A percentile compares a stretch with the other conserved stretches of the same genome.
These are phyloP conservation scores for Zaprionus kolodkinae DNA, from an alignment of 1,140 invertebrate genomes.

Conservation along the genomic window DNA sequence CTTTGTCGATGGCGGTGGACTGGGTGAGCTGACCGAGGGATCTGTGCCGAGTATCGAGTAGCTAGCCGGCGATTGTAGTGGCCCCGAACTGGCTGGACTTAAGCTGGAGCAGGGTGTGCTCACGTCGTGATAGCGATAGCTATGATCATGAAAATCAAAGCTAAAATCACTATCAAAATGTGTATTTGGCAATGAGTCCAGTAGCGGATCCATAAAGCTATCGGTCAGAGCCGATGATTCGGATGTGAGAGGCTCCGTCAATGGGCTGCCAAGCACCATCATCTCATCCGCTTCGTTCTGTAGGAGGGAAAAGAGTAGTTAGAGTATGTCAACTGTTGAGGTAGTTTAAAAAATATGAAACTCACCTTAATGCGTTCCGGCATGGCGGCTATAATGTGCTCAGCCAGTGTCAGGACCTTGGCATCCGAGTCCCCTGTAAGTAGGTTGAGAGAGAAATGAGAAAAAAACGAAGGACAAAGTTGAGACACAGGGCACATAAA, in stretches of 20 bases:
- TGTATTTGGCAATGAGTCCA: constrained; percentile 87
- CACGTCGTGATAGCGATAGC: constrained; percentile 91
- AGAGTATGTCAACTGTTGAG: not conserved
- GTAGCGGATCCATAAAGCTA: constrained; percentile 88
- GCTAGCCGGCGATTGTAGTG: constrained; percentile 82
- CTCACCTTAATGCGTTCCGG: constrained; percentile 96
- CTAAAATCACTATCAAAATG: constrained; percentile 88
- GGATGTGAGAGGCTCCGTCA: constrained; percentile 77
- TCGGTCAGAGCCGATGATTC: constrained; percentile 85
- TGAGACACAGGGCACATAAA: constrained; percentile 44
- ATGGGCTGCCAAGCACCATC: constrained; percentile 85
- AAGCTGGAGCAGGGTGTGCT: constrained; percentile 91
- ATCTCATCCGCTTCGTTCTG: constrained; percentile 84
- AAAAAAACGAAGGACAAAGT: not conserved
- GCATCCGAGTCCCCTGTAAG: constrained; percentile 95
- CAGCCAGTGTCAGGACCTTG: constrained; percentile 96
- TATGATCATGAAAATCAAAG: constrained; percentile 92
- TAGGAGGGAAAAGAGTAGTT: not conserved
- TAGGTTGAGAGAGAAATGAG: constrained; percentile 18
- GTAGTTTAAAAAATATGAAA: not conserved
- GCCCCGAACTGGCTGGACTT: constrained; percentile 87
- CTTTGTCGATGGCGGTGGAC: constrained; percentile 94
- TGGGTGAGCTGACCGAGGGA: constrained; percentile 90
- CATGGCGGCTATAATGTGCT: constrained; percentile 98
- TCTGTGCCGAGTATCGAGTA: constrained; percentile 87